A percentile compares a stretch with the other conserved stretches of the same genome.
Conservation (phyloP, 2,797 vertebrate genomes). For the Hemitrygon akajei region DNA sequence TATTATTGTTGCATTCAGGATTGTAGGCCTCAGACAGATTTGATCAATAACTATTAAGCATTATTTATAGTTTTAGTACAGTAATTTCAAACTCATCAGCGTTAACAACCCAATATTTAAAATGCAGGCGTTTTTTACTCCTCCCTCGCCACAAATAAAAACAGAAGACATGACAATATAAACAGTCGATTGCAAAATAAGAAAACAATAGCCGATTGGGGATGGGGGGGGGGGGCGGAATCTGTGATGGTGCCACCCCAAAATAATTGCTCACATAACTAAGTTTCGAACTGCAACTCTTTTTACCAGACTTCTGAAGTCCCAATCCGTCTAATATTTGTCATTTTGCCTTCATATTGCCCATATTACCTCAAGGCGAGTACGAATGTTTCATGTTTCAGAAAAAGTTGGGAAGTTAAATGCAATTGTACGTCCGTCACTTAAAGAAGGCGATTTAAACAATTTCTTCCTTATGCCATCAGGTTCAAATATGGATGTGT, state of each 20-base stretch:
- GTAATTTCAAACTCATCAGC: background rate
- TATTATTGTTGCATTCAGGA: constrained; percentile 15
- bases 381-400: background rate
- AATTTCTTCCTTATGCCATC: background rate
- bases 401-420: background rate
- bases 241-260: background rate
- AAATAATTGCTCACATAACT: background rate
- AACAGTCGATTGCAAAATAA: background rate
- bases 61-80: background rate
- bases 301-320: background rate
- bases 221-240: too few relatives aligned
- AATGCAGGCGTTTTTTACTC: background rate
- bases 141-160: background rate
- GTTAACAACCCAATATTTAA: background rate
- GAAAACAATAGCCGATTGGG: background rate
- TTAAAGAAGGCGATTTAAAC: background rate
- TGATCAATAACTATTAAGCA: background rate
- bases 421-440: background rate
- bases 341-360: background rate
- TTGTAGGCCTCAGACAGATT: background rate
- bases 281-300: background rate
- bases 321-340: background rate
- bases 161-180: background rate
- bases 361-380: background rate
- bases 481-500: background rate